Base-by-base conservation (phyloP, 2,797 vertebrate genomes). In the Dromococcyx pavoninus region DNA sequence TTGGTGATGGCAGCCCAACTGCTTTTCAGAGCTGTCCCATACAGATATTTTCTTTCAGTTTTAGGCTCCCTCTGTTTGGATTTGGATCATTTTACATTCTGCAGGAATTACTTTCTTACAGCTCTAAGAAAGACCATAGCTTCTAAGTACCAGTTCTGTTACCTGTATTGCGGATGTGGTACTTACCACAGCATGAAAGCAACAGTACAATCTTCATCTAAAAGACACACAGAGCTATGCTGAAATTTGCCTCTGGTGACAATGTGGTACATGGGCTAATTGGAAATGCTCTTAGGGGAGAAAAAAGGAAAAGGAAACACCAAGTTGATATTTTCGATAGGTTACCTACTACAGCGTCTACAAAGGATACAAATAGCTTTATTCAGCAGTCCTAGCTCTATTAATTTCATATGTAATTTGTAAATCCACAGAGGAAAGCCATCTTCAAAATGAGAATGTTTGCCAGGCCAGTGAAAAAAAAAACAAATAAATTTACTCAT, bases 101-200 rank as follows among this genome's bases (percentile, higher is more conserved):
- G 85, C 53, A 96, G 97, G 93, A 96, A 96, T 96, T 94, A 86
- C 89, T 96, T 93, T 81, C 89, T 83, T 96, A 95, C 77, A 91
- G 88, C 74, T 94, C 92, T 88, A 90, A 64, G 76, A 95, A 94
- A 89, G 66, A 23, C 91, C 88, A 78, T 21, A 84, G 95, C 91
- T 97, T 93, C 94, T 96, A 97, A 98, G 95, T 95, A 97, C 94
- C 94, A 89, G 94, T 97, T 97, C 96, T 41, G 95, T 91, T 95
- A 97, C 97, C 96, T 97, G 95, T 92, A 95, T 93, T 93, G 92
- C 13, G 27, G 92, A 97, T 93, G 96, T 97, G 95, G 95, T 97
- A 97, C 97, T 98, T 98, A 98, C 97, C 97, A 97, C 97, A 97
- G 97, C 96, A 71, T 93, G 97, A 96, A 97, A 95, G 95, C 96